Conservation (phyloP, 2,113 vertebrate species). For the Peucedramus taeniatus region DNA sequence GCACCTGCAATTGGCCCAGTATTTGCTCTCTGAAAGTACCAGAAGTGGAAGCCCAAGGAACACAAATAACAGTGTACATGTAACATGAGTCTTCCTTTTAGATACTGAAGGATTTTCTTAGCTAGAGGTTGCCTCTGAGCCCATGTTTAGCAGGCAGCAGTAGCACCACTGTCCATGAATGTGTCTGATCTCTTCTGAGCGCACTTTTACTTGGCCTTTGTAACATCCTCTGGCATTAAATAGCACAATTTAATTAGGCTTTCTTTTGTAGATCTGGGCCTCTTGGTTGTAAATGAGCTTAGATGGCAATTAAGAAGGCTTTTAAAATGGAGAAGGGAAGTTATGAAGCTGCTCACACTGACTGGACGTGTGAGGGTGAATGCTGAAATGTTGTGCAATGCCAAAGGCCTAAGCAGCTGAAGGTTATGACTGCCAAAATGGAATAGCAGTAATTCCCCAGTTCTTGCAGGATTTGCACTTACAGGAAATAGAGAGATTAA, state of each 20-base stretch:
- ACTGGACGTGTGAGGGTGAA: neutral
- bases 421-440: neutral
- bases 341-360: neutral
- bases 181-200: neutral
- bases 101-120: neutral
- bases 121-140: neutral
- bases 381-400: neutral
- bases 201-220: neutral
- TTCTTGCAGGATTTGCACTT: neutral
- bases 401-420: neutral
- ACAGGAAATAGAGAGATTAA: neutral
- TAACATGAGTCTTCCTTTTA: neutral
- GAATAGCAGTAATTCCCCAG: neutral
- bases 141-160: rapidly evolving
- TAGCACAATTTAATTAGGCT: neutral
- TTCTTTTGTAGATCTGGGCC: neutral
- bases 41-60: neutral
- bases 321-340: neutral
- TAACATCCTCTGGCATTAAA: neutral
- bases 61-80: neutral
- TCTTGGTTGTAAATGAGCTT: neutral
- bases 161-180: neutral
- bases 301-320: neutral
- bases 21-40: neutral
- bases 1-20: neutral